These are phyloP conservation scores for Drosophila austrosaltans DNA, from an alignment of 2,888 invertebrate species.

Conservation along the genomic window DNA sequence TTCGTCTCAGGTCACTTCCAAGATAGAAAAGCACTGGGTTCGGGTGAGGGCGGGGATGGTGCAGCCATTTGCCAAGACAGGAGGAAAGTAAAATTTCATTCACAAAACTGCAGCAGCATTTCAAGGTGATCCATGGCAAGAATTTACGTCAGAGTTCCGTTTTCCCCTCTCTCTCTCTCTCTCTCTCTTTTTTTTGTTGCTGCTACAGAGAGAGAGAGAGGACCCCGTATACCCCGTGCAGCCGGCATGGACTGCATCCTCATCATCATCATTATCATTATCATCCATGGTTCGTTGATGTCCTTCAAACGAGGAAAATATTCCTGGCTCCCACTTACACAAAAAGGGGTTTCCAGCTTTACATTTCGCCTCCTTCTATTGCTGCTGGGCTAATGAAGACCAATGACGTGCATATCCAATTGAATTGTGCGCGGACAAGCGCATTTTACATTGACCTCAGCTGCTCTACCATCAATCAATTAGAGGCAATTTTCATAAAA, in stretches of 20 bases:
- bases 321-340: not conserved
- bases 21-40: not conserved
- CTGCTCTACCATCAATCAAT: conserved; percentile 54
- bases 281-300: conserved; percentile 13
- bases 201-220: not conserved
- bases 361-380: not conserved
- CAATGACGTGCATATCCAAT: conserved; percentile 41
- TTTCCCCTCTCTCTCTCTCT: not conserved
- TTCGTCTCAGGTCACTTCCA: not conserved
- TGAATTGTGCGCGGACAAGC: conserved; percentile 15
- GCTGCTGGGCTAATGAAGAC: conserved; percentile 44
- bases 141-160: conserved; percentile 30
- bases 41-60: not conserved
- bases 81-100: conserved; percentile 59
- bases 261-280: not conserved
- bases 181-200: not conserved
- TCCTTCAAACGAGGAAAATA: conserved; percentile 26
- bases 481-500: conserved; percentile 41
- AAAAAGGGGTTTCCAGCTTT: not conserved
- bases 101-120: conserved; percentile 61
- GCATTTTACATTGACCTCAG: conserved; percentile 34
- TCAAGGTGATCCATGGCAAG: conserved; percentile 54
- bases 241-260: conserved; percentile 1
- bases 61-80: not conserved
- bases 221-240: not conserved